These are phyloP conservation scores for Andinoacara biseriatus DNA, from an alignment of 2,113 vertebrate genomes.

Conservation along the genomic window DNA sequence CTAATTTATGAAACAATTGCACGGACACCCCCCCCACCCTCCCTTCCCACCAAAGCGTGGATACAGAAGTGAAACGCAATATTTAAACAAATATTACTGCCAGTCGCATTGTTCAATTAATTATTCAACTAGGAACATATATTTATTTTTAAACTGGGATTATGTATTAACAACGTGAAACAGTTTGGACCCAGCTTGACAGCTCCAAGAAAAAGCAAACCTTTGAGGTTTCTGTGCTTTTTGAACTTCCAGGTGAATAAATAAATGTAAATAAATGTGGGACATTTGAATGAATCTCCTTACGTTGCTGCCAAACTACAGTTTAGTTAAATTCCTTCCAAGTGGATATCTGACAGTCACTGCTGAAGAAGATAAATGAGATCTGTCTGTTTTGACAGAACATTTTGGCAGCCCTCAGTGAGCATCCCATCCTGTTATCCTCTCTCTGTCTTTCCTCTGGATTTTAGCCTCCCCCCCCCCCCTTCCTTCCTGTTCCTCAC, in stretches of 20 bases:
- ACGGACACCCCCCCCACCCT: not conserved
- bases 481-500: conserved; percentile 32
- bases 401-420: conserved; percentile 26
- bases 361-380: conserved; percentile 35
- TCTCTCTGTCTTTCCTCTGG: conserved; percentile 17
- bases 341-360: conserved; percentile 33
- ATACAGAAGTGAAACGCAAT: not conserved
- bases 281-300: not conserved
- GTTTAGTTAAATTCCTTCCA: not conserved
- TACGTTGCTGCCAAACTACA: not conserved
- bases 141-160: not conserved
- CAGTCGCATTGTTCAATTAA: not conserved
- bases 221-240: not conserved
- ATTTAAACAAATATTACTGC: not conserved
- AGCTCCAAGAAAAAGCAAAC: not conserved
- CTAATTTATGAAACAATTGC: conserved; percentile 23
- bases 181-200: not conserved
- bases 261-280: not conserved
- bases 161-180: not conserved
- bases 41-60: not conserved
- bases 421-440: conserved; percentile 19
- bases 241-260: not conserved
- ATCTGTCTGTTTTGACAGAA: conserved; percentile 27
- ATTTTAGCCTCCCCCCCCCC: not conserved
- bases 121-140: not conserved